Conservation (phyloP, 1,140 invertebrate genomes). For the Venturia canescens region DNA sequence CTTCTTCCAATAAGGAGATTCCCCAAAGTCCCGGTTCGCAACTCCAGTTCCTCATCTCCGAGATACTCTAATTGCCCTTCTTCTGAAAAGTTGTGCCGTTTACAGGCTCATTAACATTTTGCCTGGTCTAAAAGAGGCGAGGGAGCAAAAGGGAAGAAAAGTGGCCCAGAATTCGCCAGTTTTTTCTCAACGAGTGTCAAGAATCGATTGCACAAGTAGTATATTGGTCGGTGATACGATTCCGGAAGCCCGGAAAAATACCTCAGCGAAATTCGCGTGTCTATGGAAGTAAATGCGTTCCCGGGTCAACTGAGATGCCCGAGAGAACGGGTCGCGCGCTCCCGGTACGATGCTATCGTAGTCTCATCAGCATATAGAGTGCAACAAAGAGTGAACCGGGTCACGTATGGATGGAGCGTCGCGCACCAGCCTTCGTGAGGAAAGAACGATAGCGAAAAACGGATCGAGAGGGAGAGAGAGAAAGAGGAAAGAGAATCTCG, state of each 20-base stretch:
- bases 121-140: neutral
- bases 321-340: neutral
- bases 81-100: slow-evolving; percentile 25
- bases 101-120: slow-evolving; percentile 34
- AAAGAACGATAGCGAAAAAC: neutral
- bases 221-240: neutral
- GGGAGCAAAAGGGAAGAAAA: neutral
- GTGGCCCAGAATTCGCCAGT: neutral
- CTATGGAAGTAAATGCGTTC: neutral
- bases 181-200: neutral
- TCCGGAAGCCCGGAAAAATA: slow-evolving; percentile 30
- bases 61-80: slow-evolving; percentile 26
- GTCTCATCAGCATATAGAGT: slow-evolving; percentile 73
- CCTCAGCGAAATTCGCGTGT: slow-evolving; percentile 20
- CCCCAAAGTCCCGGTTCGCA: neutral
- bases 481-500: too few species aligned
- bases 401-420: slow-evolving; percentile 55
- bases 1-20: slow-evolving; percentile 16
- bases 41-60: neutral
- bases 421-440: slow-evolving; percentile 32
- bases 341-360: slow-evolving; percentile 52
- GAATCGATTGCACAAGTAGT: neutral
- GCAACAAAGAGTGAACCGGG: slow-evolving; percentile 56
- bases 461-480: too few species aligned
- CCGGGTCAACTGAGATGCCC: neutral